phyloP scores from a whole-genome alignment of 1,140 invertebrate species.

The Conus ventricosus region DNA sequence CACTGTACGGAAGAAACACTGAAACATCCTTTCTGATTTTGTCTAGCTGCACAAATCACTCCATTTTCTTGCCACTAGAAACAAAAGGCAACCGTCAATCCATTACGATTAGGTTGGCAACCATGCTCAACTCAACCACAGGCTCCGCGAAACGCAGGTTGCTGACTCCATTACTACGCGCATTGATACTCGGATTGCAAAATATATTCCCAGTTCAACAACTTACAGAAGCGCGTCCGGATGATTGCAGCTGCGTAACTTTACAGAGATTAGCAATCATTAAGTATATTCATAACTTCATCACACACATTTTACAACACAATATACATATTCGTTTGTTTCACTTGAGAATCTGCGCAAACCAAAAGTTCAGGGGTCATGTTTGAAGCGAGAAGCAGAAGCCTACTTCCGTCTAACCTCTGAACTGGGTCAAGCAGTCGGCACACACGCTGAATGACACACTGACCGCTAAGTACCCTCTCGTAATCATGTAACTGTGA shows the following conservation, averaged over 20 bases:
- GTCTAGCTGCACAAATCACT: not conserved
- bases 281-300: not conserved
- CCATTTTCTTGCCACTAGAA: not conserved
- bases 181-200: not conserved
- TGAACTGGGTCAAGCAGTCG: constrained; percentile 35
- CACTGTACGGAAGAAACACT: not conserved
- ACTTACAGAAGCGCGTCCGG: not conserved
- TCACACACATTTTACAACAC: not conserved
- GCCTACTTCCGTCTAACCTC: constrained; percentile 36
- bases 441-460: constrained; percentile 10
- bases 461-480: constrained; percentile 39
- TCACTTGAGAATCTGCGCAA: not conserved
- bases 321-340: not conserved
- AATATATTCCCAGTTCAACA: not conserved
- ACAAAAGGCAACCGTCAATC: not conserved
- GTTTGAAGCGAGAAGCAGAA: not conserved
- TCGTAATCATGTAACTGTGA: not conserved
- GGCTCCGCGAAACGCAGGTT: not conserved
- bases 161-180: not conserved
- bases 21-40: not conserved
- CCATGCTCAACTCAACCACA: not conserved
- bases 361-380: constrained; percentile 23
- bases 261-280: not conserved
- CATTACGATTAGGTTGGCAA: not conserved
- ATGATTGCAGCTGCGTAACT: not conserved